These are phyloP conservation scores for Telmatochromis sp. DNA, from an alignment of 2,113 vertebrate genomes.

Conservation along the genomic window DNA sequence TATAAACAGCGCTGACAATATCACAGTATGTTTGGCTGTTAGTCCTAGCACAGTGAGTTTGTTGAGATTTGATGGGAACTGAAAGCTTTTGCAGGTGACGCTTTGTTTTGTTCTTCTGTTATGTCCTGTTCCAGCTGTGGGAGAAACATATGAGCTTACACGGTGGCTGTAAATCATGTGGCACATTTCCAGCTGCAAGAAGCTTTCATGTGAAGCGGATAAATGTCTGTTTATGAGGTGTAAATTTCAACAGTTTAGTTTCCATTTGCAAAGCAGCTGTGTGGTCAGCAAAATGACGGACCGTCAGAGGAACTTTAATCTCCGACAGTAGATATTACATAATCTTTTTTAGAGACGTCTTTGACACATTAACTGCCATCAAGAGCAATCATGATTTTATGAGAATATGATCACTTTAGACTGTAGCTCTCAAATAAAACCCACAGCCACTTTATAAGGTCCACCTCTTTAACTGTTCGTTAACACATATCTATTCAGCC, in stretches of 20 bases:
- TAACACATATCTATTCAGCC: background rate
- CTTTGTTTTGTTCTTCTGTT: background rate
- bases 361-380: background rate
- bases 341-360: background rate
- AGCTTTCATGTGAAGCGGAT: background rate
- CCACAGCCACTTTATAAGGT: background rate
- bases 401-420: background rate
- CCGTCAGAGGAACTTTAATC: background rate
- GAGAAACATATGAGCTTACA: background rate
- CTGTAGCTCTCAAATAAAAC: background rate
- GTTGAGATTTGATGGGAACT: background rate
- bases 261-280: background rate
- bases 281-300: background rate
- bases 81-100: background rate
- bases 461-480: background rate
- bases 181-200: background rate
- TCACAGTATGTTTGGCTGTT: background rate
- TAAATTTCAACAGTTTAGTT: background rate
- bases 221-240: background rate
- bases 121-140: background rate
- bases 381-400: conserved; percentile 11
- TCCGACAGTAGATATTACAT: background rate
- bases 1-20: background rate
- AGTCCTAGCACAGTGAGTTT: background rate
- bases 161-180: background rate